Conservation (phyloP, 2,797 vertebrate species). For the Poeciliopsis presidionis region DNA sequence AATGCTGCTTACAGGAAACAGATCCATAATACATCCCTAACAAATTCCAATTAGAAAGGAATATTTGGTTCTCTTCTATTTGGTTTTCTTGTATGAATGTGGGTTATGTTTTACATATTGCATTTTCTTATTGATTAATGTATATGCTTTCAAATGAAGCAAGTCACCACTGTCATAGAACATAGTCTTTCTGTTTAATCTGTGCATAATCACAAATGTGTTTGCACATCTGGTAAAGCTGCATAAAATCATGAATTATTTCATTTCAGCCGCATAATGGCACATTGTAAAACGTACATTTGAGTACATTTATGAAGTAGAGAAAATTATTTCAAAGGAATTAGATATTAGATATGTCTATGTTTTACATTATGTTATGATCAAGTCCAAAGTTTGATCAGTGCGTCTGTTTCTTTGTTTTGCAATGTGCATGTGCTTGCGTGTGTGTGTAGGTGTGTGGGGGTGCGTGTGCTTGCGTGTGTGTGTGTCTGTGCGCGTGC, state of each 20-base stretch:
- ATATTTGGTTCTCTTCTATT: slow-evolving; percentile 3
- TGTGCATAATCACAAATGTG: not conserved
- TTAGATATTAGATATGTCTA: not conserved
- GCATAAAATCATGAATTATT: not conserved
- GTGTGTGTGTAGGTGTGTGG: no score
- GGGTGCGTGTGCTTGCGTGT: no score
- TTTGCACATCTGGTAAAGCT: not conserved
- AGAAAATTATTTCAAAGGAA: not conserved
- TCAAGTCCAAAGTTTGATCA: not conserved
- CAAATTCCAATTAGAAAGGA: slow-evolving; percentile 58
- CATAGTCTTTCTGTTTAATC: not conserved
- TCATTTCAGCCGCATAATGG: not conserved
- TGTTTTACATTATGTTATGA: not conserved
- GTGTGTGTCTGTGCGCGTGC: no score
- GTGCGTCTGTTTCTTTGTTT: not conserved
- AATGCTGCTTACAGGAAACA: slow-evolving; percentile 55
- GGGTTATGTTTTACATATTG: not conserved
- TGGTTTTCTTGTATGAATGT: not conserved
- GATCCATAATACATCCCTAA: slow-evolving; percentile 36
- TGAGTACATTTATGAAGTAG: not conserved
- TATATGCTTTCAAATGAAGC: not conserved
- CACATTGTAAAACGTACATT: not conserved
- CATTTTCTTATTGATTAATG: not conserved
- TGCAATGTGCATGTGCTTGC: no score
- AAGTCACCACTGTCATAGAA: not conserved